A percentile compares a stretch with the other conserved stretches of the same genome.
phyloP scores from a whole-genome alignment of 2,113 vertebrate species.

The Rhinopomastus cyanomelas region DNA sequence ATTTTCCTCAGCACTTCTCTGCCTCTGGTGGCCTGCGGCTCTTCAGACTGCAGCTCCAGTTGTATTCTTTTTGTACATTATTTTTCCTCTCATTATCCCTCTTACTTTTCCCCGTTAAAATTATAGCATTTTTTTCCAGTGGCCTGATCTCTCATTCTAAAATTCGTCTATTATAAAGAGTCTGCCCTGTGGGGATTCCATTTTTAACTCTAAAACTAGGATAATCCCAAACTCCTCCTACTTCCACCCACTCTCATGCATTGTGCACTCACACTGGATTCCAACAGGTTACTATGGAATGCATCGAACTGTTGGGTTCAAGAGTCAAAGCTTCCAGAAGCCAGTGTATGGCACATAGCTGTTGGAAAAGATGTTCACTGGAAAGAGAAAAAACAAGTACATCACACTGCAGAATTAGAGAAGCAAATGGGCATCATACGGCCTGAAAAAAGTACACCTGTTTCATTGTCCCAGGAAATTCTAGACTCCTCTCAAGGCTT shows the following conservation, averaged over 20 bases:
- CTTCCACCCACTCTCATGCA: background rate
- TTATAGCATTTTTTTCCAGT: too few relatives aligned
- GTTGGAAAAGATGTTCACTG: conserved; percentile 73
- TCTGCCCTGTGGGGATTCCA: too few relatives aligned
- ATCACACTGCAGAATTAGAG: background rate
- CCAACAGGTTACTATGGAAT: conserved; percentile 74
- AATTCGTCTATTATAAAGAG: too few relatives aligned
- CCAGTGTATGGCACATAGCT: conserved; percentile 81
- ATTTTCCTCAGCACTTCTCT: too few relatives aligned
- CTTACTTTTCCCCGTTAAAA: too few relatives aligned
- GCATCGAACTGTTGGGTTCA: conserved; percentile 56
- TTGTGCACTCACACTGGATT: conserved; percentile 64
- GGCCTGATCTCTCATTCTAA: too few relatives aligned
- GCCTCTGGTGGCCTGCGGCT: too few relatives aligned
- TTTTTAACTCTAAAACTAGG: too few relatives aligned
- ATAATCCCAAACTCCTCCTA: too few relatives aligned
- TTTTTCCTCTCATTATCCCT: too few relatives aligned
- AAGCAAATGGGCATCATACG: background rate
- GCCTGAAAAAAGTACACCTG: background rate
- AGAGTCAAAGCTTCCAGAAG: conserved; percentile 76
- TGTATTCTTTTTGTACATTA: too few relatives aligned
- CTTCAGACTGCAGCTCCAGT: too few relatives aligned
- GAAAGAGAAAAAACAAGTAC: background rate
- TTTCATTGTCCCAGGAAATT: background rate
- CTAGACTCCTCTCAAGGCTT: background rate